phyloP scores from a whole-genome alignment of 1,140 invertebrate genomes.

The Limonius californicus region DNA sequence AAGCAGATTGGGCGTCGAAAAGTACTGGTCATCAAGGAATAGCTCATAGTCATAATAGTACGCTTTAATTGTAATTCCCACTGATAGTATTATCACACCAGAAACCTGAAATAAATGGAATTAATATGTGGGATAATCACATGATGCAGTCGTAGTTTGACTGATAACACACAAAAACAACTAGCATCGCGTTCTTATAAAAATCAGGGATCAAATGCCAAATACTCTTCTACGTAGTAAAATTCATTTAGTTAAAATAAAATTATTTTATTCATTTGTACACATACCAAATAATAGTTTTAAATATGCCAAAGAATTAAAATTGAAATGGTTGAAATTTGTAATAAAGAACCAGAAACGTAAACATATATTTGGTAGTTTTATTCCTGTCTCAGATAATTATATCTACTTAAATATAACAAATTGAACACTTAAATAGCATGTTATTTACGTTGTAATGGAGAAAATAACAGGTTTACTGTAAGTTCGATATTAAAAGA shows the following conservation, averaged over 20 bases:
- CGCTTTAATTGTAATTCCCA: slow-evolving; percentile 64
- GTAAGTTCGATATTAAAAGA: too few relatives aligned
- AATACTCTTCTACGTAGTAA: slow-evolving; percentile 11
- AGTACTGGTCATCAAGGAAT: slow-evolving; percentile 61
- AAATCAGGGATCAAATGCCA: background rate
- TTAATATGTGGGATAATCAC: slow-evolving; percentile 18
- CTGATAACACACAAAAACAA: slow-evolving; percentile 16
- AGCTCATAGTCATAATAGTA: slow-evolving; percentile 64
- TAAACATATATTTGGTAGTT: too few relatives aligned
- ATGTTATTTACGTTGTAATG: too few relatives aligned
- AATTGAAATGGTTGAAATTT: too few relatives aligned
- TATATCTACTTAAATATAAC: too few relatives aligned
- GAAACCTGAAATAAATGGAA: slow-evolving; percentile 38
- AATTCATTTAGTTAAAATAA: slow-evolving; percentile 19
- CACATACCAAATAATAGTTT: slow-evolving; percentile 21
- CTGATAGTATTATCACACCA: slow-evolving; percentile 55
- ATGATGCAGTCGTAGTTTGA: too few relatives aligned
- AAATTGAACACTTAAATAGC: too few relatives aligned
- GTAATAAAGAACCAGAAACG: too few relatives aligned
- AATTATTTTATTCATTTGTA: slow-evolving; percentile 17
- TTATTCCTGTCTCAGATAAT: too few relatives aligned
- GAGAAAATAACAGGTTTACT: too few relatives aligned
- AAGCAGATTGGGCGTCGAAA: slow-evolving; percentile 69
- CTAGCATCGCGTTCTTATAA: background rate
- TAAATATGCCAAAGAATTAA: too few relatives aligned